Conservation (phyloP, 2,797 vertebrate genomes). For the Centroberyx gerrardi region DNA sequence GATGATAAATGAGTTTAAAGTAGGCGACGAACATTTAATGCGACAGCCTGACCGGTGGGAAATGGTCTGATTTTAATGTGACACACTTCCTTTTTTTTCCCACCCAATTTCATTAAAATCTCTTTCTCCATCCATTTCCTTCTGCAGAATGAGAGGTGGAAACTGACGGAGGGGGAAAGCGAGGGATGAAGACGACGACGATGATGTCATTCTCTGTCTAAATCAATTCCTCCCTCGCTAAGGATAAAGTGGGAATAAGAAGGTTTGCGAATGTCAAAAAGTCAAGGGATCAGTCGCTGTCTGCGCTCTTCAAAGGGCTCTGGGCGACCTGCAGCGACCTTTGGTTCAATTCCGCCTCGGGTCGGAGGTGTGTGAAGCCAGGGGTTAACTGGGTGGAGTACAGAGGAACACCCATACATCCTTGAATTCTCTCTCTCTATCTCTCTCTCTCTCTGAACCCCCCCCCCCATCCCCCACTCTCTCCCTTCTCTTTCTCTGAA, state of each 20-base stretch:
- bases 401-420: not conserved
- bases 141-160: constrained; percentile 32
- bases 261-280: constrained; percentile 2
- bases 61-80: constrained; percentile 1
- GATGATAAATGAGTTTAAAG: constrained; percentile 33
- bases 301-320: not conserved
- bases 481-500: not conserved
- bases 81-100: constrained; percentile 1
- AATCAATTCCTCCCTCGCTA: constrained; percentile 5
- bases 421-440: not conserved
- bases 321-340: not conserved
- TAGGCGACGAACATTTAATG: constrained; percentile 11
- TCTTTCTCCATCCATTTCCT: not conserved
- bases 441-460: not conserved
- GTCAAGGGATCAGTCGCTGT: not conserved
- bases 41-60: constrained; percentile 6
- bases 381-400: not conserved
- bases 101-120: constrained; percentile 4
- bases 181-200: not conserved
- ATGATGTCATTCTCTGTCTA: constrained; percentile 2
- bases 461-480: not conserved
- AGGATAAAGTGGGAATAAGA: not conserved
- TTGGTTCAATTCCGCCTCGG: not conserved
- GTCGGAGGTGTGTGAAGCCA: constrained; percentile 1
- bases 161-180: not conserved